Percentiles rank a stretch among this genome's conserved stretches.
Conservation (phyloP, 2,113 vertebrate species). For the Rhinichthys klamathensis region DNA sequence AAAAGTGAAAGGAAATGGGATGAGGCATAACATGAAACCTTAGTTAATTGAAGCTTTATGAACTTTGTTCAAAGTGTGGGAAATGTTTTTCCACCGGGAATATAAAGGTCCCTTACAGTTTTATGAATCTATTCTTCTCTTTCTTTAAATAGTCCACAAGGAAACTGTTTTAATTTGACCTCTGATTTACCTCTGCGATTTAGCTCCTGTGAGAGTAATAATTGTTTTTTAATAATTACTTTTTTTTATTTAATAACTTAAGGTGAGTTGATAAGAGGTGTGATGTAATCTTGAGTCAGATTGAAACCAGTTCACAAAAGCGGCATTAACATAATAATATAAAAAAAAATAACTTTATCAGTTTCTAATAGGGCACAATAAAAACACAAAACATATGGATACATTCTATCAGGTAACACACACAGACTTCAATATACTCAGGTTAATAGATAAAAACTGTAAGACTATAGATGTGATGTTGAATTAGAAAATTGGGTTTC, state of each 20-base stretch:
- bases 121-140: conserved; percentile 69
- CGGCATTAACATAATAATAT: conserved; percentile 50
- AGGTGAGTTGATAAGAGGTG: conserved; percentile 70
- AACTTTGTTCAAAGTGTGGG: conserved; percentile 70
- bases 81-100: conserved; percentile 72
- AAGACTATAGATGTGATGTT: background rate
- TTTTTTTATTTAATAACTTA: conserved; percentile 76
- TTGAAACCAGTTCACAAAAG: conserved; percentile 64
- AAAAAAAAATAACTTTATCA: background rate
- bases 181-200: conserved; percentile 72
- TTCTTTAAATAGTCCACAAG: conserved; percentile 65
- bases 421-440: background rate
- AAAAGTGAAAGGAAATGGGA: conserved; percentile 63
- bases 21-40: conserved; percentile 67
- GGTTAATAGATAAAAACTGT: background rate
- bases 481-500: background rate
- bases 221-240: conserved; percentile 58
- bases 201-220: conserved; percentile 70
- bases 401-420: background rate
- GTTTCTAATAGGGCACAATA: background rate
- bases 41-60: conserved; percentile 78
- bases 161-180: conserved; percentile 78
- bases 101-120: conserved; percentile 62
- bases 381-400: background rate
- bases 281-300: conserved; percentile 55